Evolutionary conservation across 2,113 vertebrate genomes (phyloP), one percentile per base, ranked within the genome.

Genomic region (Elephantulus edwardii): DNA sequence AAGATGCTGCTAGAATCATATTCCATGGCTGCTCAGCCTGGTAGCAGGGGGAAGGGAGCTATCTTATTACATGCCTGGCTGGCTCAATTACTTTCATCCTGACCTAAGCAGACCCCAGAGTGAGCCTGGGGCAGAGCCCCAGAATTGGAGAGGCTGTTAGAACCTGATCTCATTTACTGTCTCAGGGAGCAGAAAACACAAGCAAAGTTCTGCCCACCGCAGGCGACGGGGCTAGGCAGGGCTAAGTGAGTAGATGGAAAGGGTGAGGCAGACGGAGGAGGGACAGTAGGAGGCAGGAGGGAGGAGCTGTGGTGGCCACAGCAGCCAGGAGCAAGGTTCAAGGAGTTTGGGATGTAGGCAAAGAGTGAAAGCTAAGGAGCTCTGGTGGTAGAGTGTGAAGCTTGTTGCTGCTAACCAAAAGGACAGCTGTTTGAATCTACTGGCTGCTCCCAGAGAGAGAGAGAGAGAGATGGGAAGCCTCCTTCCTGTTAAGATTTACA

Each of bases 11-110:
- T 96, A 58, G 80, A 92, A 77, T 95, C 87, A 92, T 90, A 95
- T 95, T 91, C 92, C 71, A 82, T 66, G 58, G 60, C 66, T 68
- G 71, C 77, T 94, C 80, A 81, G 93, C 26, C 33, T 42, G 76
- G 89, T 74, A 92, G 89, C 90, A 62, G 30, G 14, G 71, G 60
- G 44, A 35, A 42, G 80, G 66, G 38, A 89, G 44, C 62, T 89
- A 91, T 93, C 96, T 94, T 87, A 93, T 96, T 93, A 95, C 91
- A 87, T 92, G 96, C 94, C 90, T 92, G 88, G 66, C 83, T 95
- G 91, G 80, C 93, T 95, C 92, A 76, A 81, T 96, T 89, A 94
- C 81, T 66, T 95, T 38, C 78, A 52, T 79, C 68, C 89, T 95
- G 92, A 90, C 92, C 72, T 78, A 72, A 56, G 77, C 86, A 86